Conservation (phyloP, 2,113 vertebrate genomes). For the Myotis lucifugus region DNA sequence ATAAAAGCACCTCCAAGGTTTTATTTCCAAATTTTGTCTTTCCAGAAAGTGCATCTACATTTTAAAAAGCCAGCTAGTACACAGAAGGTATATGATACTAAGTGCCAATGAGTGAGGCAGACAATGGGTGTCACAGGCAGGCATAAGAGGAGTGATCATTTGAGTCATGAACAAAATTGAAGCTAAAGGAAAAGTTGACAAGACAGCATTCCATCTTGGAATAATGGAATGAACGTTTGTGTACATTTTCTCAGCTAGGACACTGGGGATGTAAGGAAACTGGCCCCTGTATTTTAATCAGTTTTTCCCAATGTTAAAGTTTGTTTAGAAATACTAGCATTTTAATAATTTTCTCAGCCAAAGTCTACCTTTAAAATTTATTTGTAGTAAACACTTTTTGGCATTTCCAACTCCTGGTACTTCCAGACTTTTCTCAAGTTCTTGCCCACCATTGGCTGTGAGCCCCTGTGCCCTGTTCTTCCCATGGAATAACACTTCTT, state of each 20-base stretch:
- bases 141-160: not conserved
- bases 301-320: not conserved
- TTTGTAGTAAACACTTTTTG: not conserved
- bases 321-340: not conserved
- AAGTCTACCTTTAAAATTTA: not conserved
- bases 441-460: not conserved
- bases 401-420: not conserved
- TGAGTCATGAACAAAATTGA: not conserved
- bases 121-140: not conserved
- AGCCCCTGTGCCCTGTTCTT: not conserved
- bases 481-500: not conserved
- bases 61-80: not conserved
- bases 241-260: not conserved
- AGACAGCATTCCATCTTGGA: not conserved
- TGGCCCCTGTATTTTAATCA: not conserved
- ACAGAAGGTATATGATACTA: not conserved
- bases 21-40: not conserved
- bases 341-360: conserved; percentile 23
- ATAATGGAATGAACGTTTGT: not conserved
- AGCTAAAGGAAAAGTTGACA: not conserved
- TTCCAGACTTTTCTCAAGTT: not conserved
- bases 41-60: not conserved
- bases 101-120: not conserved
- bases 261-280: not conserved
- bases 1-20: not conserved